Evolutionary conservation across 2,888 invertebrate species (phyloP).

Genomic region (Scotopteryx bipunctaria): DNA sequence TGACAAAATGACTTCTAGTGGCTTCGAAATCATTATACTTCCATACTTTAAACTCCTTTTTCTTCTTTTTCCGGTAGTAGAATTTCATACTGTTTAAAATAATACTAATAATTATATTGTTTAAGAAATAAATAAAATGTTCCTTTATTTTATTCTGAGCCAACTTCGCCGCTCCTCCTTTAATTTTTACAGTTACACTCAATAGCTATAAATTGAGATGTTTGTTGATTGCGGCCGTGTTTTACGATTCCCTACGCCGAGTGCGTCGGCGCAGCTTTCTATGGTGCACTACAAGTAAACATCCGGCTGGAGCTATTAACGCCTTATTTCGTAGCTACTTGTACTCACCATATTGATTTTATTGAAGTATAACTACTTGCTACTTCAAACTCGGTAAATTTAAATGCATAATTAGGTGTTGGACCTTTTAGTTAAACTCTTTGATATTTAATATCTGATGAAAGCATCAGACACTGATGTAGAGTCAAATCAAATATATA

Average conservation of each 20-base stretch:
- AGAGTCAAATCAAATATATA: too few species aligned
- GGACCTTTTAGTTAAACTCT: conserved; percentile 56
- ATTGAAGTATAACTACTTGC: conserved; percentile 14
- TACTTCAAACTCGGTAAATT: not conserved
- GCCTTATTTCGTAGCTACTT: conserved; percentile 22
- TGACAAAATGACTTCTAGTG: too few species aligned
- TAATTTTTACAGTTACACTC: conserved; percentile 53
- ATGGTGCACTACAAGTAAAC: conserved; percentile 67
- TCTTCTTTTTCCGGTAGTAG: too few species aligned
- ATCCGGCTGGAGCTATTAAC: conserved; percentile 55
- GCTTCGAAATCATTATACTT: too few species aligned
- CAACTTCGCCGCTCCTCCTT: conserved; percentile 30
- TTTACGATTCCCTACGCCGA: conserved; percentile 63
- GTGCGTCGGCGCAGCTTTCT: conserved; percentile 64
- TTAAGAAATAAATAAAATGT: too few species aligned
- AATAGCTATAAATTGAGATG: conserved; percentile 69
- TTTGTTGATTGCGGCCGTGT: conserved; percentile 47
- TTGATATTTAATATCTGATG: not conserved
- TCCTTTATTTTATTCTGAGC: too few species aligned
- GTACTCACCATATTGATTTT: conserved; percentile 17
- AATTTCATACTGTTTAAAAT: too few species aligned
- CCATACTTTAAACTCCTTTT: too few species aligned
- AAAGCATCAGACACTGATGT: too few species aligned
- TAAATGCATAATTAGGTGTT: conserved; percentile 1
- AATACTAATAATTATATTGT: too few species aligned